phyloP scores from a whole-genome alignment of 2,888 invertebrate genomes.

The Dryobota labecula region DNA sequence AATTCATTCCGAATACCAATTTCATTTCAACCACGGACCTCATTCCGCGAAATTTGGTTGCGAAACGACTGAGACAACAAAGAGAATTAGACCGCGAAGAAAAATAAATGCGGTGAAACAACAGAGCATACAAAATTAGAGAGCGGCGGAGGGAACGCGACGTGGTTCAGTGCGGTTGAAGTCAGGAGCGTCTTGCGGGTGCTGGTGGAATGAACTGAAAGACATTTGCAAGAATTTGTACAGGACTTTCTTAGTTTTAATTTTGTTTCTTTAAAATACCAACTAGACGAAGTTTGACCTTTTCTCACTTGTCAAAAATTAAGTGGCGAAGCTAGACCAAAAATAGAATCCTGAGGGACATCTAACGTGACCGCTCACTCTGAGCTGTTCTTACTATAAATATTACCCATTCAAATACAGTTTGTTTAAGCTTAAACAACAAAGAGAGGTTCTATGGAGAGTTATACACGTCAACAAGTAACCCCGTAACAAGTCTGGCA shows the following conservation, averaged over 20 bases:
- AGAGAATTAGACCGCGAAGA: constrained; percentile 89
- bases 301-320: neutral
- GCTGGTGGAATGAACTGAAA: neutral
- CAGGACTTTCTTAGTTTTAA: neutral
- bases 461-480: too few relatives aligned
- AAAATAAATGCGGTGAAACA: constrained; percentile 89
- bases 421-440: neutral
- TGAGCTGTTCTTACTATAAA: neutral
- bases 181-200: constrained; percentile 29
- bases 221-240: constrained; percentile 8
- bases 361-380: neutral
- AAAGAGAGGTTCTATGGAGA: too few relatives aligned
- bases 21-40: constrained; percentile 87
- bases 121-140: constrained; percentile 88
- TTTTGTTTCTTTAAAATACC: neutral
- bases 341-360: neutral
- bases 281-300: neutral
- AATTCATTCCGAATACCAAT: constrained; percentile 89
- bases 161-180: constrained; percentile 54
- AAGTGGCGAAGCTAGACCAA: neutral
- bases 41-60: constrained; percentile 89
- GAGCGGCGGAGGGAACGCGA: constrained; percentile 72
- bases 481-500: too few relatives aligned
- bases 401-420: neutral
- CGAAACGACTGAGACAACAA: constrained; percentile 89